These are phyloP conservation scores for Acrocyrtus sp. DNA, from an alignment of 2,888 invertebrate genomes.

Conservation along the genomic window DNA sequence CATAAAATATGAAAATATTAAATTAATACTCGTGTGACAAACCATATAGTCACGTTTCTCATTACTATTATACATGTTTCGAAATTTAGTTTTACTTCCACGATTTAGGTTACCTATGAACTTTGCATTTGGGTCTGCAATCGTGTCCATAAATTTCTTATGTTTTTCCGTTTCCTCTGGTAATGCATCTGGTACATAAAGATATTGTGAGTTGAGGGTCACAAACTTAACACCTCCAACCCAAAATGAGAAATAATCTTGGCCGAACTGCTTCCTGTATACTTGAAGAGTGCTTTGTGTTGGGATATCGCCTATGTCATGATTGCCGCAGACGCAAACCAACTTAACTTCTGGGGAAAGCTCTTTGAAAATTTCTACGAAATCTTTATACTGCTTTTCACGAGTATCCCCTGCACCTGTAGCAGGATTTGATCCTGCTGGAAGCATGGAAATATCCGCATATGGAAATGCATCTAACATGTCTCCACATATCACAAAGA, in stretches of 20 bases:
- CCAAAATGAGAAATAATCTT: conserved; percentile 70
- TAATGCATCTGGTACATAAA: conserved; percentile 62
- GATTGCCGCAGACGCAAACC: conserved; percentile 70
- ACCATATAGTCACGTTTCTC: too few species aligned
- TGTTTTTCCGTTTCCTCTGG: conserved; percentile 66
- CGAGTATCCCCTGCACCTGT: not conserved
- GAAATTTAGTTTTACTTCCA: too few species aligned
- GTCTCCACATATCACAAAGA: conserved; percentile 70
- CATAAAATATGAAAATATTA: not conserved
- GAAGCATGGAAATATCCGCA: conserved; percentile 5
- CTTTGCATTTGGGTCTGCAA: conserved; percentile 52
- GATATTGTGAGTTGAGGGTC: conserved; percentile 69
- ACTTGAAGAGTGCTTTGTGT: conserved; percentile 65
- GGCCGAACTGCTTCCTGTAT: conserved; percentile 66
- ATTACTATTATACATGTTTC: too few species aligned
- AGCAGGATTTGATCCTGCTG: not conserved
- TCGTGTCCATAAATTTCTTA: conserved; percentile 67
- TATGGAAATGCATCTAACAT: conserved; percentile 68
- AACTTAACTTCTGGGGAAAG: conserved; percentile 67
- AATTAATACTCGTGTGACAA: too few species aligned
- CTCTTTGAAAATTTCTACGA: conserved; percentile 64
- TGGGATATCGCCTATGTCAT: conserved; percentile 69
- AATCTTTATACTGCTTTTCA: conserved; percentile 67
- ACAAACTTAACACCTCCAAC: conserved; percentile 69
- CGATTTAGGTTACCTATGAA: conserved; percentile 52